phyloP scores from a whole-genome alignment of 2,888 invertebrate genomes.

The Diabrotica balteata region DNA sequence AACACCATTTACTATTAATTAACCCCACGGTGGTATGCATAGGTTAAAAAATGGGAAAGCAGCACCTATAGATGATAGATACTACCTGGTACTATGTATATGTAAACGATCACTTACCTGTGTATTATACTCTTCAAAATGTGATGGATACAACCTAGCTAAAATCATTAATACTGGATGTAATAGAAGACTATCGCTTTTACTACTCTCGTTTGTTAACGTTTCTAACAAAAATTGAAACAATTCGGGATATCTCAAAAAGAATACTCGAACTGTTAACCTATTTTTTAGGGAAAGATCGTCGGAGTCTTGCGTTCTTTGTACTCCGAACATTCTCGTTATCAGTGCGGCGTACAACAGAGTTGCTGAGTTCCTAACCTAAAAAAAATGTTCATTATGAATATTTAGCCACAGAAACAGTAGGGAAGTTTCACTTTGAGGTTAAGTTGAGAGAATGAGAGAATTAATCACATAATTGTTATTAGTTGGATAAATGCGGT shows the following conservation, averaged over 20 bases:
- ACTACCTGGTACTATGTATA: no score
- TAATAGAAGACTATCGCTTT: slow-evolving; percentile 66
- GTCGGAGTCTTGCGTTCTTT: slow-evolving; percentile 67
- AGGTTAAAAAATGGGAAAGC: no score
- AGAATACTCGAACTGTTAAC: slow-evolving; percentile 83
- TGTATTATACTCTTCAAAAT: slow-evolving; percentile 71
- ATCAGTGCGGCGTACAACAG: slow-evolving; percentile 83
- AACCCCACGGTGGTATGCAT: no score
- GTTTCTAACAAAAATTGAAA: slow-evolving; percentile 63
- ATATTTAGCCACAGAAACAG: no score
- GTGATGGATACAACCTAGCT: slow-evolving; percentile 78
- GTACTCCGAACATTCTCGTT: slow-evolving; percentile 87
- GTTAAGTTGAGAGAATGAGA: no score
- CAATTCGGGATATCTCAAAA: slow-evolving; percentile 72
- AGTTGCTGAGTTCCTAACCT: slow-evolving; percentile 88
- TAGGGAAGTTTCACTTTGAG: no score
- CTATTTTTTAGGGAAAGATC: slow-evolving; percentile 69
- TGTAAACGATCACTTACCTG: slow-evolving; percentile 60
- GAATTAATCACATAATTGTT: no score
- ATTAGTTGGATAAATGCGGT: no score
- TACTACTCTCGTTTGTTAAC: slow-evolving; percentile 54
- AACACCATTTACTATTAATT: no score
- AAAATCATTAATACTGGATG: slow-evolving; percentile 82
- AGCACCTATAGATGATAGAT: no score
- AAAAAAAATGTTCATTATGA: slow-evolving; percentile 26